These are phyloP conservation scores for Chrysopilus asiliformis DNA, from an alignment of 2,888 invertebrate genomes.

Conservation along the genomic window DNA sequence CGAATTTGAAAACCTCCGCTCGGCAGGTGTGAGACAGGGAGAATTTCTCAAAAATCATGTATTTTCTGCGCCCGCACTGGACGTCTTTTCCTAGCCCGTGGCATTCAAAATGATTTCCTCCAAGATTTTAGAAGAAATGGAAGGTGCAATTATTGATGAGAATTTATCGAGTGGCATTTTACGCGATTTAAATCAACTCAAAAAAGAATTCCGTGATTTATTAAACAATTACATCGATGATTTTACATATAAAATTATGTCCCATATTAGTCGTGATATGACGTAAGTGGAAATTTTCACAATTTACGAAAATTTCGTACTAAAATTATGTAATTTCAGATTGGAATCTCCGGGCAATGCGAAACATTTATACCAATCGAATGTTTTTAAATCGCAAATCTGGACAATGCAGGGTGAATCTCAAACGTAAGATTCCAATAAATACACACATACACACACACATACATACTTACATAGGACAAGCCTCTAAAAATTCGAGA, in stretches of 20 bases:
- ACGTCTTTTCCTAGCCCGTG: no score
- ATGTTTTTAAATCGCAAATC: conserved; percentile 30
- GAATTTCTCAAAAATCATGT: no score
- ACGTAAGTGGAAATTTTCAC: conserved; percentile 20
- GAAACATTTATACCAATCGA: no score
- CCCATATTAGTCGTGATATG: conserved; percentile 35
- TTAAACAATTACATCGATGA: conserved; percentile 31
- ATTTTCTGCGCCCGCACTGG: no score
- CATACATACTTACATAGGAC: no score
- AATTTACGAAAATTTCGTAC: no score
- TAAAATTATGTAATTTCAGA: no score
- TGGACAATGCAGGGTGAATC: conserved; percentile 32
- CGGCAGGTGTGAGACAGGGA: no score
- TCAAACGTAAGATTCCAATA: conserved; percentile 21
- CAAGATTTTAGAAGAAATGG: conserved; percentile 31
- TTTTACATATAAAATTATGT: conserved; percentile 33
- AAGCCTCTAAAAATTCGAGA: no score
- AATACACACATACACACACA: no score
- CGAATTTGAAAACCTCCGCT: no score
- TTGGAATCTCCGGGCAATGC: no score
- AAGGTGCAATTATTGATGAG: conserved; percentile 24
- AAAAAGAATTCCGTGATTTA: conserved; percentile 29
- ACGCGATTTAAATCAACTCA: conserved; percentile 26
- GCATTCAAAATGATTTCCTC: conserved; percentile 2
- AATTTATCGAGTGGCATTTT: conserved; percentile 20